Evolutionary conservation across 2,888 invertebrate species (phyloP).

Genomic region (Coenonympha glycerion): DNA sequence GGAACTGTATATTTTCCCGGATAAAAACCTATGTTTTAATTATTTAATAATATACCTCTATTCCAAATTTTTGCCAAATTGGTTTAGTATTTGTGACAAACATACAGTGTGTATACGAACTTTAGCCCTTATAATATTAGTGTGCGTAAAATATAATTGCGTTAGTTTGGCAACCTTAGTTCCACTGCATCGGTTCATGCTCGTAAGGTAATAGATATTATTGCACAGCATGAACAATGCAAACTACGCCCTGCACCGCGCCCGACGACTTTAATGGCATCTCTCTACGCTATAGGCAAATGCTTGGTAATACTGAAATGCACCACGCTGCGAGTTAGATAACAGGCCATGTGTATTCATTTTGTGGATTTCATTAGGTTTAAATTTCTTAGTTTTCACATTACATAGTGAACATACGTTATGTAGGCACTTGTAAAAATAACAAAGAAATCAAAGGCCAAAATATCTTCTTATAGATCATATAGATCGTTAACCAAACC

Average conservation of each 20-base stretch:
- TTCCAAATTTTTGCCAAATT: too few relatives aligned
- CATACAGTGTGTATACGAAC: too few relatives aligned
- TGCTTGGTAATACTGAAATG: constrained; percentile 26
- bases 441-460: too few relatives aligned
- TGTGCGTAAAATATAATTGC: not conserved
- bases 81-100: too few relatives aligned
- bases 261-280: constrained; percentile 33
- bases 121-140: too few relatives aligned
- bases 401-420: too few relatives aligned
- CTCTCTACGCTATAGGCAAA: constrained; percentile 37
- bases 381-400: not conserved
- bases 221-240: constrained; percentile 36
- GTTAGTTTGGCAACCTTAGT: constrained; percentile 15
- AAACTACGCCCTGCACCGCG: constrained; percentile 34
- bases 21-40: too few relatives aligned
- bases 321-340: constrained; percentile 22
- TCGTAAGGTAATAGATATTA: constrained; percentile 29
- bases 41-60: too few relatives aligned
- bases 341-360: constrained; percentile 19
- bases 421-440: too few relatives aligned
- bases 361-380: constrained; percentile 17
- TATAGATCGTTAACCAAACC: too few relatives aligned
- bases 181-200: constrained; percentile 23
- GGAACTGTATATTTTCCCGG: too few relatives aligned
- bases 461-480: too few relatives aligned